Evolutionary conservation across 2,888 invertebrate genomes (phyloP).

Genomic region (Chrysolina oricalcia): DNA sequence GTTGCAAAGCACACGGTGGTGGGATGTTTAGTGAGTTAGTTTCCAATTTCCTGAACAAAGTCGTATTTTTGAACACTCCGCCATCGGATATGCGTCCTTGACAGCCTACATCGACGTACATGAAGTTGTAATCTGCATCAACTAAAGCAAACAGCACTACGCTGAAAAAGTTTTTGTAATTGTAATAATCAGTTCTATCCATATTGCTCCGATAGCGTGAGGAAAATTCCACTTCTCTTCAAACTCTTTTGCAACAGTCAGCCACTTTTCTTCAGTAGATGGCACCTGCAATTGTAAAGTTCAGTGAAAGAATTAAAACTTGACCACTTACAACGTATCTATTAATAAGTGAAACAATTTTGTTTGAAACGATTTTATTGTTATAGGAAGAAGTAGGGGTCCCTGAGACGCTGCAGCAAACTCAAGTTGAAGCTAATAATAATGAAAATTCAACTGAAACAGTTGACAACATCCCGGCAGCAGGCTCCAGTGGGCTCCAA

Average conservation of each 20-base stretch:
- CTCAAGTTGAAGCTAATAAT: background rate
- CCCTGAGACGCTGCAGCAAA: background rate
- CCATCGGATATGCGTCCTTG: conserved; percentile 59
- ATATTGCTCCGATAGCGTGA: conserved; percentile 57
- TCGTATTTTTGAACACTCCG: too few relatives aligned
- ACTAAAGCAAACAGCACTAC: too few relatives aligned
- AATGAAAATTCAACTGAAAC: background rate
- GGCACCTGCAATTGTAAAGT: conserved; percentile 19
- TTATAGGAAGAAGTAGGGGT: background rate
- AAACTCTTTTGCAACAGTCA: conserved; percentile 32
- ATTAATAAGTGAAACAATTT: too few relatives aligned
- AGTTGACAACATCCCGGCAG: background rate
- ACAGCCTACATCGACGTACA: conserved; percentile 62
- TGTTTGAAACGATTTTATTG: too few relatives aligned
- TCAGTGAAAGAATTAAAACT: too few relatives aligned
- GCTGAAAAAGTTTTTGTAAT: conserved; percentile 64
- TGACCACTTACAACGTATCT: too few relatives aligned
- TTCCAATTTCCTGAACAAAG: conserved; percentile 37
- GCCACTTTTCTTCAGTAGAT: conserved; percentile 27
- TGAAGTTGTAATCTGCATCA: too few relatives aligned
- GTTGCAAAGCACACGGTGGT: conserved; percentile 27
- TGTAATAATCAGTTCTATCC: conserved; percentile 64
- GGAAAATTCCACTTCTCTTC: conserved; percentile 42
- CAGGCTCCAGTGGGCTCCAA: background rate
- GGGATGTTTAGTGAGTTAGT: conserved; percentile 40